phyloP scores from a whole-genome alignment of 2,113 vertebrate genomes.

The Desmodus rotundus region DNA sequence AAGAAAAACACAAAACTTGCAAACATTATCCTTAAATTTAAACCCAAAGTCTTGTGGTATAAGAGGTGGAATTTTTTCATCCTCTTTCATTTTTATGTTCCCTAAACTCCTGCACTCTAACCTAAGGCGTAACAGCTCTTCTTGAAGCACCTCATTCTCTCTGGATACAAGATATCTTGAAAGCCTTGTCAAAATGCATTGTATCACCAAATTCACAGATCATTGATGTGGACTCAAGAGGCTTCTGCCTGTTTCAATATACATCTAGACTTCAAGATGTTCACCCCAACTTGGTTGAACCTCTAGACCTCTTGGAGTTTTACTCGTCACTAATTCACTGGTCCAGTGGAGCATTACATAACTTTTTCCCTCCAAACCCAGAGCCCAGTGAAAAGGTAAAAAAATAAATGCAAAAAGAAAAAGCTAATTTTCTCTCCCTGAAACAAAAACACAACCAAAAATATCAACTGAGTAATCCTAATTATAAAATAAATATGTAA shows the following conservation, averaged over 20 bases:
- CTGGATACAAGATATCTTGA: background rate
- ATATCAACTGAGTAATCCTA: background rate
- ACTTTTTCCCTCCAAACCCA: background rate
- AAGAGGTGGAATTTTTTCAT: background rate
- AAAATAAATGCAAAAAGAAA: background rate
- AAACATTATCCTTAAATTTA: background rate
- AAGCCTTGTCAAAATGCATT: background rate
- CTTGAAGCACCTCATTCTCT: background rate
- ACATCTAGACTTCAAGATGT: background rate
- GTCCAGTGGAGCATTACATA: slow-evolving; percentile 20
- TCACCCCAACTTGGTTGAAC: background rate
- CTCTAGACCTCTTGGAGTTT: background rate
- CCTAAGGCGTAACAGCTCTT: background rate
- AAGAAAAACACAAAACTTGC: background rate
- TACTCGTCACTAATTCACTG: slow-evolving; percentile 47
- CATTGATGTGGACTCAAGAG: background rate
- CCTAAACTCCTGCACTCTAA: background rate
- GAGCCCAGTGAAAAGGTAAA: background rate
- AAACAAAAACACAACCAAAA: background rate
- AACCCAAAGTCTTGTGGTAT: background rate
- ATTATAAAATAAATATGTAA: background rate
- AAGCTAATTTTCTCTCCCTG: rapidly evolving
- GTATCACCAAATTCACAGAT: background rate
- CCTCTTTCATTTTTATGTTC: background rate
- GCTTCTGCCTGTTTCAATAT: background rate